Base-by-base conservation (phyloP, 2,888 invertebrate genomes). In the Tipula vernalis region DNA sequence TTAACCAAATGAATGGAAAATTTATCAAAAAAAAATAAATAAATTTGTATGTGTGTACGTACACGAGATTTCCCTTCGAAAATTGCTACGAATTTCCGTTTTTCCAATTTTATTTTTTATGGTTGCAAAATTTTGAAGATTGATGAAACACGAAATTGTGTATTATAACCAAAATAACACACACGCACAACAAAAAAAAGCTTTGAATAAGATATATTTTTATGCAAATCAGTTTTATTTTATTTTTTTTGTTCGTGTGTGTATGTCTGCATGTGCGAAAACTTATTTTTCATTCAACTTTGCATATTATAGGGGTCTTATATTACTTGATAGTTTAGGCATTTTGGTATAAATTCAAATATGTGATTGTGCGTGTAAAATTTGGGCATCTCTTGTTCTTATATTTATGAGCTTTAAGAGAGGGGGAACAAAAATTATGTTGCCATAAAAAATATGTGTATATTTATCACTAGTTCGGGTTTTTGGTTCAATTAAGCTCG, bases 151-250 rank as follows among this genome's bases (percentile, higher is more conserved):
- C 71, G 13, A 71, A 71, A 71, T 71, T 71, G 71, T 71, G 71
- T 71, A 18, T 18, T 71, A n/a, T 15, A 10, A 10, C 10, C 3
- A 44, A 44, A 44, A 51, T 28, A 28, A 28, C 28, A 28, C 0
- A 28, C 28, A 28, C 28, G 2, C 28, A 28, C 28, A 51, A 15
- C n/a, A 71, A 28, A 28, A 10, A 71, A 51, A 71, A 71, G 28
- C n/a, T 71, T 71, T 71, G 71, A 71, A 71, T 71, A 71, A 71
- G 71, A 71, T 71, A 71, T 71, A 71, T 71, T 71, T 57, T 71
- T 71, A 71, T 71, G 71, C 71, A 71, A 71, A 71, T 71, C 28
- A 10, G 0, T 28, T 71, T 71, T 71, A 71, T 71, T 71, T 71
- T n/a, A n/a, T 10, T 28, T 71, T 71, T 71, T 71, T 18, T n/a